Evolutionary conservation across 2,888 invertebrate genomes (phyloP), one percentile per base, ranked within the genome.

Genomic region (Agelastica alni): DNA sequence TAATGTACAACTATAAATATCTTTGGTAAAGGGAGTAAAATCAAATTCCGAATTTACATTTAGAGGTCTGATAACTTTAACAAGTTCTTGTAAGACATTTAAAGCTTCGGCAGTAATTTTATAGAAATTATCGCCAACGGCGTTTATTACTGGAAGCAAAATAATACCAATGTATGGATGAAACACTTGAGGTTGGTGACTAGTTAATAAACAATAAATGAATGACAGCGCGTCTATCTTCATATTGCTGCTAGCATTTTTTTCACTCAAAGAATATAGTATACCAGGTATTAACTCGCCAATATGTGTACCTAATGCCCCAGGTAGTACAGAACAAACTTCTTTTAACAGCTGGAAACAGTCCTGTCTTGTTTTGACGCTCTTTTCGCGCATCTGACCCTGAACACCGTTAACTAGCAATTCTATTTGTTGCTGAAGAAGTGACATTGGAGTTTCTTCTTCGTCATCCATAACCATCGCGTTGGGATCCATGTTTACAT

Each of bases 21-120:
- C 85, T 9, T 83, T 83, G 14, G 93, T 87, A 74, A 89, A 90
- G n/a, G 87, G 85, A 2, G 83, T 82, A 62, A 93, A 87, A 75
- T 93, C 89, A 64, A 90, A 84, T 31, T 58, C 63, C 22, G 64
- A 82, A 77, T 58, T 70, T 60, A 48, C 71, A 85, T 89, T 88
- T 41, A 91, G 78, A 0, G 96, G 96, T 17, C 94, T 83, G 70
- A 97, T 92, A 42, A 97, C 95, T 79, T 93, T 93, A 16, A 97
- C 94, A 55, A 98, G 81, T 61, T 95, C 93, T 75, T 97, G 96
- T 58, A 96, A 81, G 12, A 97, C 96, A 16, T 93, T 79, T 48
- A 98, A 80, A 1, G 97, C 97, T 76, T 98, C 98, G 0, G 97
- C 96, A 1, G 96, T 94, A 66, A 99, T 97, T 81, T 99, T 99